phyloP scores from a whole-genome alignment of 2,113 vertebrate species.

The Callocephalon fimbriatum region DNA sequence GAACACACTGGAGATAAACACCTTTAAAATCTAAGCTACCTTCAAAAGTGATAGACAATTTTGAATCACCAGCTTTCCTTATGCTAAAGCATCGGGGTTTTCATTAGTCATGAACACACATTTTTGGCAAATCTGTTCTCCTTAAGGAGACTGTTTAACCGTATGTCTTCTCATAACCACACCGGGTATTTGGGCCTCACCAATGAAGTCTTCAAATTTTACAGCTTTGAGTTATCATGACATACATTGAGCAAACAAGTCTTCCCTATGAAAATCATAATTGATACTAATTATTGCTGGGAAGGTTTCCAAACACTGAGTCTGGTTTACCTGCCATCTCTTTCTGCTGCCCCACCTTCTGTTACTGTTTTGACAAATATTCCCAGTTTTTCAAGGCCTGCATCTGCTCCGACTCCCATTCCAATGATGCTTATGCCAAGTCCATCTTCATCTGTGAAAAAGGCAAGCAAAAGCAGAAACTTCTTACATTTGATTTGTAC shows the following conservation, averaged over 20 bases:
- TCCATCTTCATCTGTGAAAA: slow-evolving; percentile 91
- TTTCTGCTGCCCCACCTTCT: slow-evolving; percentile 93
- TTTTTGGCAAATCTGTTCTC: not conserved
- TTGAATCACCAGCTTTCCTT: not conserved
- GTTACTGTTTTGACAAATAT: slow-evolving; percentile 99
- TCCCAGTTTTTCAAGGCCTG: slow-evolving; percentile 95
- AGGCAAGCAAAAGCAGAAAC: not conserved
- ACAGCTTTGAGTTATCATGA: not conserved
- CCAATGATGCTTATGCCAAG: slow-evolving; percentile 98
- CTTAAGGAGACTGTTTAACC: not conserved
- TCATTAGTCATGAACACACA: not conserved
- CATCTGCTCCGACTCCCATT: slow-evolving; percentile 98
- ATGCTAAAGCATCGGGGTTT: not conserved
- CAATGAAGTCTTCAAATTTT: not conserved
- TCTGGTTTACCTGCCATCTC: slow-evolving; percentile 88
- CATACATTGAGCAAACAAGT: not conserved
- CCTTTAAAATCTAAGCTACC: not conserved
- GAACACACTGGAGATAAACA: not conserved
- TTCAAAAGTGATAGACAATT: not conserved
- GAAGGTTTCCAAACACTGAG: not conserved
- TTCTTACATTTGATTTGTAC: not conserved
- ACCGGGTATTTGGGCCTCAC: not conserved
- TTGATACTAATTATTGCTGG: not conserved
- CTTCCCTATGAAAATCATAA: not conserved
- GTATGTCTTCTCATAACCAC: not conserved